phyloP scores from a whole-genome alignment of 2,888 invertebrate species.

The Drosophila macrospina region DNA sequence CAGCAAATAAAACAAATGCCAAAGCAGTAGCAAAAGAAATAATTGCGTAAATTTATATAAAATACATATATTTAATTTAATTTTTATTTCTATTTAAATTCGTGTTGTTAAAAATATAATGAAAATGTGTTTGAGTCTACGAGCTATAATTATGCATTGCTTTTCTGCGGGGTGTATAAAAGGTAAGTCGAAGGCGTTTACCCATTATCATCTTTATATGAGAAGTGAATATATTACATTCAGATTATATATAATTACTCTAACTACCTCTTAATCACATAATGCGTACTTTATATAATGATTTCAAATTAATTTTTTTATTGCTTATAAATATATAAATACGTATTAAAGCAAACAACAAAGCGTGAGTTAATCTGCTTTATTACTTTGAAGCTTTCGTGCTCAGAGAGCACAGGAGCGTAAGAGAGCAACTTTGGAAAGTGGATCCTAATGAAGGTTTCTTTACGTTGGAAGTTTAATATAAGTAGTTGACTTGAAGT shows the following conservation, averaged over 20 bases:
- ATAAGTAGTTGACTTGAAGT: not conserved
- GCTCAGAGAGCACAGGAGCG: not conserved
- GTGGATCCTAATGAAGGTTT: not conserved
- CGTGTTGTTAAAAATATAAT: slow-evolving; percentile 61
- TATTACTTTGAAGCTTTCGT: not conserved
- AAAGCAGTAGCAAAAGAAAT: slow-evolving; percentile 30
- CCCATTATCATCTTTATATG: slow-evolving; percentile 19
- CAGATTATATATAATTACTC: slow-evolving; percentile 14
- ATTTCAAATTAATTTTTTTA: not conserved
- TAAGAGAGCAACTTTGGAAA: not conserved
- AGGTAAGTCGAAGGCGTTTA: slow-evolving; percentile 42
- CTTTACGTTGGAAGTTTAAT: not conserved
- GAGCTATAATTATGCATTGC: slow-evolving; percentile 54
- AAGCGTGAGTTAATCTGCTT: no score
- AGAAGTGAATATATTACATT: slow-evolving; percentile 39
- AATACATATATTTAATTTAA: slow-evolving; percentile 58
- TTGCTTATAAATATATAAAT: not conserved
- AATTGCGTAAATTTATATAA: slow-evolving; percentile 72
- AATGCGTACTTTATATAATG: not conserved
- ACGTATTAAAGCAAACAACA: not conserved
- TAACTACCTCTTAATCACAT: slow-evolving; percentile 15
- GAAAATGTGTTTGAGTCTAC: slow-evolving; percentile 56
- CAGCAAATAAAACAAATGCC: slow-evolving; percentile 33
- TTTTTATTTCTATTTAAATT: slow-evolving; percentile 62
- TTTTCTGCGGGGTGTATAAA: not conserved